A percentile compares a stretch with the other conserved stretches of the same genome.
Evolutionary conservation across 2,797 vertebrate species (phyloP).

Genomic region (Parambassis ranga): DNA sequence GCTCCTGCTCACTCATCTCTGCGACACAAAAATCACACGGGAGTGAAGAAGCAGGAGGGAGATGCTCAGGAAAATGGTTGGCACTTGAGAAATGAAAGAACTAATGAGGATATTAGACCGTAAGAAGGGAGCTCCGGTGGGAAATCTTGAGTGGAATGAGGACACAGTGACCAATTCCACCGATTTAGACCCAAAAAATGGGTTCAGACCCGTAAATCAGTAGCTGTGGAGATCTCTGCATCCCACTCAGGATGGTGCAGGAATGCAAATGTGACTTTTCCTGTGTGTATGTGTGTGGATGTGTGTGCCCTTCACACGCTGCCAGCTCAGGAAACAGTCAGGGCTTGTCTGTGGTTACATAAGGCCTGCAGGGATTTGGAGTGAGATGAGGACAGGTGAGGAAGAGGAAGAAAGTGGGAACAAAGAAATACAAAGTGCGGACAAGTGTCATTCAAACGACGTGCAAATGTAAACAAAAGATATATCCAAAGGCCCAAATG

Average conservation of each 20-base stretch:
- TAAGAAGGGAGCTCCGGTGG: background rate
- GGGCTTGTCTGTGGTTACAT: constrained; percentile 37
- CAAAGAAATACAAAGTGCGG: background rate
- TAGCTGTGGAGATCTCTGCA: background rate
- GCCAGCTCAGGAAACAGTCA: constrained; percentile 7
- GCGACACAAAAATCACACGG: background rate
- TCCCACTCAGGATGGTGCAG: background rate
- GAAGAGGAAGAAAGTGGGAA: constrained; percentile 17
- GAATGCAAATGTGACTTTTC: background rate
- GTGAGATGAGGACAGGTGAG: constrained; percentile 20
- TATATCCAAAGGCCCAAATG: too few relatives aligned
- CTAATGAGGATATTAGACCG: background rate
- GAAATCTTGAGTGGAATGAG: too few relatives aligned
- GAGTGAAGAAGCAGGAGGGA: background rate
- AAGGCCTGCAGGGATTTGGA: constrained; percentile 30
- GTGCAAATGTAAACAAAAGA: background rate
- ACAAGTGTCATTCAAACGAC: background rate
- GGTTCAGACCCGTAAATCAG: too few relatives aligned
- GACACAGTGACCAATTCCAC: too few relatives aligned
- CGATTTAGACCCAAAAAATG: too few relatives aligned
- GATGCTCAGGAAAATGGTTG: background rate
- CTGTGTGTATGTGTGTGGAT: background rate
- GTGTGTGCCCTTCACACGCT: background rate
- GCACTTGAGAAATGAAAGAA: background rate
- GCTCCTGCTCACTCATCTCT: constrained; percentile 10